phyloP scores from a whole-genome alignment of 2,888 invertebrate genomes.

The Philereme transversata region DNA sequence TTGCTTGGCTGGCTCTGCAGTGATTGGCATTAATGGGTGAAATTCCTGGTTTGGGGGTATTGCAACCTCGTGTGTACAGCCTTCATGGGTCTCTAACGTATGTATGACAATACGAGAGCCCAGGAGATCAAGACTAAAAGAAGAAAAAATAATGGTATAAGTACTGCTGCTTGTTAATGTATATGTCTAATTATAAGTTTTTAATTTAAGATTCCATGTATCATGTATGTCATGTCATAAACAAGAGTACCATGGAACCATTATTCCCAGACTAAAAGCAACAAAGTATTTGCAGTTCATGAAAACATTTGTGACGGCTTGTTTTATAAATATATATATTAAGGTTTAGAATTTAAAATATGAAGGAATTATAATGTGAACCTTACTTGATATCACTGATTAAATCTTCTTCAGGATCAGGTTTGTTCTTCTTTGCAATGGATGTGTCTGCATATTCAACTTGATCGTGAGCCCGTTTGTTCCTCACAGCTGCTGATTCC shows the following conservation, averaged over 20 bases:
- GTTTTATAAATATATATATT: no score
- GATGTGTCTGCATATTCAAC: slow-evolving; percentile 63
- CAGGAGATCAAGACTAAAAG: slow-evolving; percentile 88
- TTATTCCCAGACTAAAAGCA: no score
- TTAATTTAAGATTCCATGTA: neutral
- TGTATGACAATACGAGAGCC: slow-evolving; percentile 94
- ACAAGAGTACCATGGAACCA: no score
- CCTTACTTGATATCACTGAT: slow-evolving; percentile 70
- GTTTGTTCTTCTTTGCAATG: slow-evolving; percentile 58
- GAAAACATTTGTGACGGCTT: no score
- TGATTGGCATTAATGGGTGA: slow-evolving; percentile 81
- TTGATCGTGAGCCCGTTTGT: slow-evolving; percentile 68
- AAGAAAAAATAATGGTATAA: slow-evolving; percentile 5
- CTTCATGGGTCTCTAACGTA: slow-evolving; percentile 94
- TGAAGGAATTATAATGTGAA: no score
- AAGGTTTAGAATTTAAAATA: no score
- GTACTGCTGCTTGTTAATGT: neutral
- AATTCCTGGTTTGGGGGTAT: slow-evolving; percentile 95
- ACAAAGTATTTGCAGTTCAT: no score
- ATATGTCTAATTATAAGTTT: neutral
- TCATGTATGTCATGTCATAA: no score
- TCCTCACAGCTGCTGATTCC: slow-evolving; percentile 43
- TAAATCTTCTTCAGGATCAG: slow-evolving; percentile 62
- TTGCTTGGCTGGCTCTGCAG: slow-evolving; percentile 92
- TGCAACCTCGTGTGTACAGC: slow-evolving; percentile 98